Conservation (phyloP, 1,140 invertebrate species). For the Zaprionus ornatus region DNA sequence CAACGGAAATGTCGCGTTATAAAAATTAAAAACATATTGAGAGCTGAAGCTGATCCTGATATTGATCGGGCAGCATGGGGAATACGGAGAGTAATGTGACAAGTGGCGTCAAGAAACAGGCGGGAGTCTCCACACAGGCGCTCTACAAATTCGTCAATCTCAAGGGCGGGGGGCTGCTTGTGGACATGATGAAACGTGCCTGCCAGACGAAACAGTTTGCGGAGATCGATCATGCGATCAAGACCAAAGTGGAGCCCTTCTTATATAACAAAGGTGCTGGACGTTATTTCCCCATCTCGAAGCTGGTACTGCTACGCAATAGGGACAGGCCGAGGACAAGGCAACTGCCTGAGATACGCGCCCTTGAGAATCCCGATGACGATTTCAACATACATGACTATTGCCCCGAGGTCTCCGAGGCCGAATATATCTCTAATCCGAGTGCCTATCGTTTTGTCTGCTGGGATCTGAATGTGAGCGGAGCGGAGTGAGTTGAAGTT, state of each 20-base stretch:
- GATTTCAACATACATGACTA: slow-evolving; percentile 92
- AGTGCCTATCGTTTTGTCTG: slow-evolving; percentile 92
- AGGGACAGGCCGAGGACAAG: slow-evolving; percentile 92
- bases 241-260: slow-evolving; percentile 95
- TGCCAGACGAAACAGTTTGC: slow-evolving; percentile 94
- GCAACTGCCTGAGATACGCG: slow-evolving; percentile 89
- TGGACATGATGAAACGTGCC: slow-evolving; percentile 97
- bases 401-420: slow-evolving; percentile 85
- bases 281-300: slow-evolving; percentile 93
- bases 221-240: slow-evolving; percentile 94
- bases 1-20: slow-evolving; percentile 59
- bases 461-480: slow-evolving; percentile 91
- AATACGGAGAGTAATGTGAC: slow-evolving; percentile 97
- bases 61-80: slow-evolving; percentile 87
- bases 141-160: slow-evolving; percentile 94
- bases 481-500: too few relatives aligned
- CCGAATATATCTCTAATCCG: slow-evolving; percentile 86
- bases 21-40: slow-evolving; percentile 42
- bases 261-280: slow-evolving; percentile 97
- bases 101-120: slow-evolving; percentile 95
- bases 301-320: slow-evolving; percentile 94
- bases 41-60: neutral
- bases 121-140: slow-evolving; percentile 90
- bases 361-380: slow-evolving; percentile 91
- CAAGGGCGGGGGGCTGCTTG: slow-evolving; percentile 95